Conservation (phyloP, 2,797 vertebrate species). For the Artibeus jamaicensis region DNA sequence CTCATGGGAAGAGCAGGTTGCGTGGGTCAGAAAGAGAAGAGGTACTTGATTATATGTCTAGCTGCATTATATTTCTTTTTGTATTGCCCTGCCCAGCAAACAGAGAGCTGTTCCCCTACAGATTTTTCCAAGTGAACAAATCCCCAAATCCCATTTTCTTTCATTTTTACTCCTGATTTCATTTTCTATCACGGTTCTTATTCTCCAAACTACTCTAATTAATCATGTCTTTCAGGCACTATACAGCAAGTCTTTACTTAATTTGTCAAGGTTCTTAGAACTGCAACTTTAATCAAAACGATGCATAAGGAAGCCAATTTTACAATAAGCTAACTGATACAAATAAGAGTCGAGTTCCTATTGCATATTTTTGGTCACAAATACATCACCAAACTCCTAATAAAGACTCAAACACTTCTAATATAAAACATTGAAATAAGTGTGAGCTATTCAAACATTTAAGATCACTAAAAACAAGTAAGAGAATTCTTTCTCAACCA, state of each 20-base stretch:
- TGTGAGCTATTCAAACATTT: not conserved
- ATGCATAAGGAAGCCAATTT: not conserved
- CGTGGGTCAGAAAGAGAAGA: not conserved
- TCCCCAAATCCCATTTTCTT: not conserved
- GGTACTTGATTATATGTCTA: not conserved
- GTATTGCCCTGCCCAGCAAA: not conserved
- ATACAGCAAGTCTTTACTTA: not conserved
- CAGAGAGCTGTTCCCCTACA: not conserved
- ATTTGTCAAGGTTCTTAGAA: not conserved
- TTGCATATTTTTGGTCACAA: not conserved
- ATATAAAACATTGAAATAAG: not conserved
- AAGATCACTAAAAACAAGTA: not conserved
- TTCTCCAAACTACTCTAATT: not conserved
- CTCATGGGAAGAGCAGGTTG: not conserved
- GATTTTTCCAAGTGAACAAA: not conserved
- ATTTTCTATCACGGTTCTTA: slow-evolving; percentile 14
- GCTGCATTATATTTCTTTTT: not conserved
- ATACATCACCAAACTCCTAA: not conserved
- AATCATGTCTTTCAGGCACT: not conserved
- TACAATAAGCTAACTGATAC: not conserved
- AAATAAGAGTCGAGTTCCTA: not conserved
- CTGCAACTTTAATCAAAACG: not conserved
- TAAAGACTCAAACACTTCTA: not conserved
- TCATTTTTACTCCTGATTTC: not conserved
- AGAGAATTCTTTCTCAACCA: not conserved